phyloP scores from a whole-genome alignment of 2,113 vertebrate species.

The Platanista minor region DNA sequence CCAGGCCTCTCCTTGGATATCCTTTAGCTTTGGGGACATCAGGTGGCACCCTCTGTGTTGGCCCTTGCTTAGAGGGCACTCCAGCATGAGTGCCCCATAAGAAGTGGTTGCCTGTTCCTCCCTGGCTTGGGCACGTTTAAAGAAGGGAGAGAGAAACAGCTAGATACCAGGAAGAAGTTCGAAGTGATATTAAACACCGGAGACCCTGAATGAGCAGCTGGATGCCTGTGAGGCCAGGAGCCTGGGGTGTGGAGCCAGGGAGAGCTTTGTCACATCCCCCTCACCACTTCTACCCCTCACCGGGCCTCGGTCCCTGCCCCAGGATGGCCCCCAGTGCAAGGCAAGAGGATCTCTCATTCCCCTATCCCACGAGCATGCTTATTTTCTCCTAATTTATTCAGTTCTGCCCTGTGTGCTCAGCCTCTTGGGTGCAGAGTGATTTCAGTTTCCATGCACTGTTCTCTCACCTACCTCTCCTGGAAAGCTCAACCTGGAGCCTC shows the following conservation, averaged over 20 bases:
- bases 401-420: accelerated
- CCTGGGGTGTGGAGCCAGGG: too few species aligned
- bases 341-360: not conserved
- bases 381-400: not conserved
- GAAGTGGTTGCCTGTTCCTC: too few species aligned
- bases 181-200: not conserved
- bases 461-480: not conserved
- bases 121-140: not conserved
- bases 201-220: not conserved
- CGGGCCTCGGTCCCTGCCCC: not conserved
- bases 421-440: not conserved
- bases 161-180: not conserved
- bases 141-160: not conserved
- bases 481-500: not conserved
- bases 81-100: accelerated
- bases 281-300: accelerated
- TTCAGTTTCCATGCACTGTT: accelerated
- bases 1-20: too few species aligned
- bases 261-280: not conserved
- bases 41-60: not conserved
- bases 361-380: not conserved
- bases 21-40: not conserved
- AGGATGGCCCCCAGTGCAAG: not conserved
- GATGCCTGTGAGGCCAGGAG: not conserved
- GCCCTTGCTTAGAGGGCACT: not conserved